Evolutionary conservation across 2,797 vertebrate species (phyloP).

Genomic region (Pangasius krempfi): DNA sequence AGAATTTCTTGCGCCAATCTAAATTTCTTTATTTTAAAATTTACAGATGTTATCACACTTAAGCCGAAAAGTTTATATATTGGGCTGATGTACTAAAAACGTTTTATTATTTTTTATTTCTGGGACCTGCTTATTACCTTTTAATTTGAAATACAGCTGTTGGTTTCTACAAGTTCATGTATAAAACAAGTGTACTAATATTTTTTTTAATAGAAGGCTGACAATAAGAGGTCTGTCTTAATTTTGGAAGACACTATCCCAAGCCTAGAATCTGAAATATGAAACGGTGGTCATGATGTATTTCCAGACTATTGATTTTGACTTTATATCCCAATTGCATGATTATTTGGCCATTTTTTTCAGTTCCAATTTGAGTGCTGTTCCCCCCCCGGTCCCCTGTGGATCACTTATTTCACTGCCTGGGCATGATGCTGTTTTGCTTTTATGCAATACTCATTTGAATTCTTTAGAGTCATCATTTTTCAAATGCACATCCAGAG

Average conservation of each 20-base stretch:
- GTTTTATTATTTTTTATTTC: not conserved
- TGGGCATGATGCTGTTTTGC: slow-evolving; percentile 36
- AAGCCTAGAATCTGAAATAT: not conserved
- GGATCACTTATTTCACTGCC: slow-evolving; percentile 27
- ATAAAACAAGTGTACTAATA: not conserved
- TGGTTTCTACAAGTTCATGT: not conserved
- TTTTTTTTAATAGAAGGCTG: not conserved
- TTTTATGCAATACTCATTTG: slow-evolving; percentile 44
- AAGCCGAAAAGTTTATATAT: not conserved
- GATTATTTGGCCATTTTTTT: slow-evolving; percentile 40
- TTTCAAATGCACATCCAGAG: slow-evolving; percentile 54
- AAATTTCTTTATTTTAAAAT: not conserved
- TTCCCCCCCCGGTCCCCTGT: not conserved
- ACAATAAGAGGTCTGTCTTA: not conserved
- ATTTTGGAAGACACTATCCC: not conserved
- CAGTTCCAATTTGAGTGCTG: slow-evolving; percentile 40
- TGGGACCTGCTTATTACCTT: not conserved
- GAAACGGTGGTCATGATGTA: slow-evolving; percentile 30
- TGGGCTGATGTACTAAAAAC: not conserved
- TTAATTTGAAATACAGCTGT: not conserved
- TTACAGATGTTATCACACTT: not conserved
- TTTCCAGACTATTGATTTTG: not conserved
- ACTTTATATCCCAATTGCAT: slow-evolving; percentile 35
- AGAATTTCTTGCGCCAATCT: not conserved
- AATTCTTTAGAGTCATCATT: slow-evolving; percentile 53